Evolutionary conservation across 2,888 invertebrate genomes (phyloP).

Genomic region (Bellardia pandia): DNA sequence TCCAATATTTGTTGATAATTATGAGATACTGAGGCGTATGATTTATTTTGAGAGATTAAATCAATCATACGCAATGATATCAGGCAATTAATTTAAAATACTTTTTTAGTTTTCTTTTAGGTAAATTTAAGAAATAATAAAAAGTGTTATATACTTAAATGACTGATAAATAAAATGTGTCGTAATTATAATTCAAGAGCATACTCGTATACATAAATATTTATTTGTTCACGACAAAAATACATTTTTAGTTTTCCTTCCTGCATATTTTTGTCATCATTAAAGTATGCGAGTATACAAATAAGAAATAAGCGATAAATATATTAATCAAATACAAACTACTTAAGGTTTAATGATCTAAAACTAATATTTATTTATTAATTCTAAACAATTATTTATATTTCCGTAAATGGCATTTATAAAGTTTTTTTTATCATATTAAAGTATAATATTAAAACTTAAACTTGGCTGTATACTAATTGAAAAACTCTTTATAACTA

Average conservation of each 20-base stretch:
- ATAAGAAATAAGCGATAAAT: background rate
- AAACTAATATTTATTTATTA: constrained; percentile 1
- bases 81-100: background rate
- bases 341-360: constrained; percentile 13
- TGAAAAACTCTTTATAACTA: too few relatives aligned
- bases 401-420: background rate
- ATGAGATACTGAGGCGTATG: background rate
- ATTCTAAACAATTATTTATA: background rate
- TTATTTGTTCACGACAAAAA: background rate
- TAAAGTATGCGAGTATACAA: background rate
- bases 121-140: too few relatives aligned
- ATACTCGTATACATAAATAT: background rate
- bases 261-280: background rate
- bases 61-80: constrained; percentile 11
- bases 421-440: background rate
- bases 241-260: background rate
- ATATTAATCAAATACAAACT: background rate
- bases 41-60: background rate
- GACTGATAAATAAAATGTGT: background rate
- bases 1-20: background rate
- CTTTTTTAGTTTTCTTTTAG: too few relatives aligned
- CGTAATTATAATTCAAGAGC: background rate
- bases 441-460: too few relatives aligned
- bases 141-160: background rate
- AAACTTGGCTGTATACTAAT: too few relatives aligned